Evolutionary conservation across 1,140 invertebrate species (phyloP), one percentile per base, ranked within the genome.

Genomic region (Prorops nasuta): DNA sequence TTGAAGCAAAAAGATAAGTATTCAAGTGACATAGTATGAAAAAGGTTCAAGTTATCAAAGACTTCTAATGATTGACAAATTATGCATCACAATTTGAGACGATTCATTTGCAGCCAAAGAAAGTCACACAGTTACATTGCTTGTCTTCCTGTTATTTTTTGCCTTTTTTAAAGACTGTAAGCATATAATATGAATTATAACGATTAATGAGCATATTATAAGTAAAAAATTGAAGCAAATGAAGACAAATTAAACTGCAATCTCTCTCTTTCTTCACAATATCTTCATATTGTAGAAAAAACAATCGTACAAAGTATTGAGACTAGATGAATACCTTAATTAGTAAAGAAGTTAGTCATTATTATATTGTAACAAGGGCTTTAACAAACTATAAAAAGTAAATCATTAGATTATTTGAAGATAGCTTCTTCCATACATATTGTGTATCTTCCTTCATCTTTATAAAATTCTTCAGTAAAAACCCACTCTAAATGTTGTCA

Each of bases 271-370:
- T 20, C 10, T 14, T 43, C 20, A 22, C 50, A 37, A 48, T 47
- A 31, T 47, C 15, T 34, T 56, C 31, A 43, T 21, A 56, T 47
- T 37, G 43, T 61, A 61, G 24, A 31, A 60, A 62, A 62, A 57
- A n/a, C n/a, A n/a, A n/a, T 60, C 51, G 56, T 59, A 62, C 16
- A 40, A 57, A 54, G 40, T 60, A 60, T 61, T 32, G 32, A 54
- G 57, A 61, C 59, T 61, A 61, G 59, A 61, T 59, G 46, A 60
- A 61, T 61, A 56, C 34, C 54, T 60, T 61, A 60, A 60, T 47
- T 49, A 36, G 36, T 60, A 53, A 43, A 56, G 37, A 58, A 55
- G 56, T 60, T 58, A 60, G 18, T 58, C n/a, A 1, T 58, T 60
- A 49, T 42, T 49, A 51, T 56, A 49, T 45, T 24, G 53, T 60